These are phyloP conservation scores for Dallia pectoralis DNA, from an alignment of 2,797 vertebrate genomes.

Conservation along the genomic window DNA sequence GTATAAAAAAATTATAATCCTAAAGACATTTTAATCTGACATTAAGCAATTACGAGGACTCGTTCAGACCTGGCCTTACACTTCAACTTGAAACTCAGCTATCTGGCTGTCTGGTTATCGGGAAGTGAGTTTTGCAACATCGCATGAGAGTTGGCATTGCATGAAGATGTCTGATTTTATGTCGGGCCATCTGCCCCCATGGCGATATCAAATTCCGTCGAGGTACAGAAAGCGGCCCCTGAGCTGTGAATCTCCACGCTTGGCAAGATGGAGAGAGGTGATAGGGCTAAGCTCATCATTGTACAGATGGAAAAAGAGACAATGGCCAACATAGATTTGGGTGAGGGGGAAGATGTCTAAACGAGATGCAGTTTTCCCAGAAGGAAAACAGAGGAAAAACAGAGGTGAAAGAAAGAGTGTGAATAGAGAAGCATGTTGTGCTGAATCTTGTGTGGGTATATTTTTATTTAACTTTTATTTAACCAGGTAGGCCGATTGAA, in stretches of 20 bases:
- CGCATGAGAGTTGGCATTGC: slow-evolving; percentile 35
- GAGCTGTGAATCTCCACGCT: slow-evolving; percentile 78
- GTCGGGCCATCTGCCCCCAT: slow-evolving; percentile 52
- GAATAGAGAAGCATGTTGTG: too few relatives aligned
- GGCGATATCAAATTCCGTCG: slow-evolving; percentile 46
- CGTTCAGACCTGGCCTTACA: not conserved
- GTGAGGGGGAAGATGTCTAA: slow-evolving; percentile 55
- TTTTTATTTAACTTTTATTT: too few relatives aligned
- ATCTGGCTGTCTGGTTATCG: slow-evolving; percentile 39
- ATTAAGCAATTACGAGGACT: not conserved
- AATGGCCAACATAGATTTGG: slow-evolving; percentile 71
- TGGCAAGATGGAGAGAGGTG: slow-evolving; percentile 62
- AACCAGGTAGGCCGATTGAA: too few relatives aligned
- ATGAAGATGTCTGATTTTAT: slow-evolving; percentile 54
- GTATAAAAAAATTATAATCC: not conserved
- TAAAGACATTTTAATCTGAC: not conserved
- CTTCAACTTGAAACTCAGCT: slow-evolving; percentile 27
- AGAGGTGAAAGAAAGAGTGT: slow-evolving; percentile 57
- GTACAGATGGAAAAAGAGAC: slow-evolving; percentile 65
- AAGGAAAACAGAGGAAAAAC: slow-evolving; percentile 62
- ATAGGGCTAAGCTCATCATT: slow-evolving; percentile 56
- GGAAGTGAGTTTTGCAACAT: slow-evolving; percentile 60
- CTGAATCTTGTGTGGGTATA: not conserved
- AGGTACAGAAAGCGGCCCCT: slow-evolving; percentile 62
- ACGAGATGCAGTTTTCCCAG: slow-evolving; percentile 61